Conservation (phyloP, 2,113 vertebrate genomes). For the Brienomyrus brachyistius region DNA sequence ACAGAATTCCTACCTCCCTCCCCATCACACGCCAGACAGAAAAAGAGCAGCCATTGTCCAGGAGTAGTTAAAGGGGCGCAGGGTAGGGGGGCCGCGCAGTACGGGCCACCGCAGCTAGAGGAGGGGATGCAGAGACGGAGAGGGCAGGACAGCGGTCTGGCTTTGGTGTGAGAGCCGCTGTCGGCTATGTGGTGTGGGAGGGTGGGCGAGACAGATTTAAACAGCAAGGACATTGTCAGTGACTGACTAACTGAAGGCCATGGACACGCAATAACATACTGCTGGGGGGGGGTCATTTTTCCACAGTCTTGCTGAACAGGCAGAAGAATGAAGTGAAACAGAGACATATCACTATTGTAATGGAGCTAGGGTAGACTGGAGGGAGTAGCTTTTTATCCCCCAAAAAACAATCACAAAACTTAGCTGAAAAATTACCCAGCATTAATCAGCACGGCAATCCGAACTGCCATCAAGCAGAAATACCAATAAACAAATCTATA, state of each 20-base stretch:
- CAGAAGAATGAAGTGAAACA: background rate
- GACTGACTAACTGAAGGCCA: background rate
- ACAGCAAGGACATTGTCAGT: background rate
- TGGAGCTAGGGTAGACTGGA: background rate
- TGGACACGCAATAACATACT: background rate
- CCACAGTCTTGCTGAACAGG: background rate
- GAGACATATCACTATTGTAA: background rate
- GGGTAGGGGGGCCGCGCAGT: conserved; percentile 28
- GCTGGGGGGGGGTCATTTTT: background rate
- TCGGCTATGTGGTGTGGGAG: background rate
- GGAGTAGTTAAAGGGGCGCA: conserved; percentile 37
- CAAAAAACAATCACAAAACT: background rate
- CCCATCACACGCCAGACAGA: background rate
- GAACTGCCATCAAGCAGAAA: background rate
- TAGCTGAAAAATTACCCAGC: background rate
- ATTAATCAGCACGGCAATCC: background rate
- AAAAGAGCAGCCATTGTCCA: conserved; percentile 37
- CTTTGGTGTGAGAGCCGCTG: background rate
- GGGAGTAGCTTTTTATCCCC: background rate
- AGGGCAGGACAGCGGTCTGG: background rate
- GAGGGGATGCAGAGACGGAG: background rate
- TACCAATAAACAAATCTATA: background rate
- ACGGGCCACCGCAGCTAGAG: conserved; percentile 13
- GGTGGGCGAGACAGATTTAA: background rate
- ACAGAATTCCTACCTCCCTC: background rate